Conservation (phyloP, 2,797 vertebrate species). For the Silurus lanzhouensis region DNA sequence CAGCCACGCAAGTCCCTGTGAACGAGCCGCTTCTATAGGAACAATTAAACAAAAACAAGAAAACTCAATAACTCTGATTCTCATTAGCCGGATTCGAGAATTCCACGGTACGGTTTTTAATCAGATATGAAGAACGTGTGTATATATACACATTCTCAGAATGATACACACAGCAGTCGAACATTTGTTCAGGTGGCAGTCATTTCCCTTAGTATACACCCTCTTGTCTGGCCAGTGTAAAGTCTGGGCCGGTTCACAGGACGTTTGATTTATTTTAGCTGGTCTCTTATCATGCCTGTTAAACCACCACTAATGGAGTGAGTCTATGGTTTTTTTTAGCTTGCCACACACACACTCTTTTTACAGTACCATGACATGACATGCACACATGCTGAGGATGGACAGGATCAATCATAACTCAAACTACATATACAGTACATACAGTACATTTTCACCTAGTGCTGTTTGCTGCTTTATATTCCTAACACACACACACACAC, state of each 20-base stretch:
- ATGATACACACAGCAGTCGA: constrained; percentile 34
- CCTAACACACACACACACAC: background rate
- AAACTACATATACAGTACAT: background rate
- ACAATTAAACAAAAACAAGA: no score
- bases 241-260: constrained; percentile 61
- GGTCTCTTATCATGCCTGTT: constrained; percentile 63
- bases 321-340: background rate
- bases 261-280: constrained; percentile 66
- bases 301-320: constrained; percentile 45
- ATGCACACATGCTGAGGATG: background rate
- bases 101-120: background rate
- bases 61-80: background rate
- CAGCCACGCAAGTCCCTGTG: background rate
- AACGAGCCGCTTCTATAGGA: background rate
- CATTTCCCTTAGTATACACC: constrained; percentile 58
- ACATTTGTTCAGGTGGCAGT: constrained; percentile 66
- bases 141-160: background rate
- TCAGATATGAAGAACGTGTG: background rate
- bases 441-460: background rate
- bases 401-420: background rate
- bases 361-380: background rate
- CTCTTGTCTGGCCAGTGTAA: constrained; percentile 60
- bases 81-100: background rate
- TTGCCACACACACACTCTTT: background rate
- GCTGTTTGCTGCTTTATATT: background rate